phyloP scores from a whole-genome alignment of 2,797 vertebrate species.

The Halcyon chelicuti region DNA sequence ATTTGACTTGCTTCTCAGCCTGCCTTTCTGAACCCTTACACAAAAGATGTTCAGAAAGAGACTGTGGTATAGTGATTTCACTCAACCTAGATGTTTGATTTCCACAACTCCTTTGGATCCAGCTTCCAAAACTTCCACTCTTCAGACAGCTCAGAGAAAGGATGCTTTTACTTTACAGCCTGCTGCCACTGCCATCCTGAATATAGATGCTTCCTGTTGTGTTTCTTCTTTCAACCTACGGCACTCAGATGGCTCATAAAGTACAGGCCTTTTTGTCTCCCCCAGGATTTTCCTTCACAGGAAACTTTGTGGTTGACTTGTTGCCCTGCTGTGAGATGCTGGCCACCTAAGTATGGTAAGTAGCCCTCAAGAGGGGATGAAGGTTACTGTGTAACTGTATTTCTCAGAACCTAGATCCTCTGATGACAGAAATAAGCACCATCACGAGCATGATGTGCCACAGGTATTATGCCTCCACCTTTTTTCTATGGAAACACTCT shows the following conservation, averaged over 20 bases:
- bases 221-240: neutral
- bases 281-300: neutral
- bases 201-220: neutral
- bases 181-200: neutral
- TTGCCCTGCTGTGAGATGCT: neutral
- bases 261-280: neutral
- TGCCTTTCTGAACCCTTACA: neutral
- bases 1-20: neutral
- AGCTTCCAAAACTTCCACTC: neutral
- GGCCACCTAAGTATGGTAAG: neutral
- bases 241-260: neutral
- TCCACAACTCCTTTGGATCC: neutral
- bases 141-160: conserved; percentile 20
- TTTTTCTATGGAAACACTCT: neutral
- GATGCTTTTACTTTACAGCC: neutral
- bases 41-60: neutral
- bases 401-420: neutral
- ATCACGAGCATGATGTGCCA: neutral
- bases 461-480: neutral
- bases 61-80: neutral
- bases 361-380: neutral
- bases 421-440: neutral
- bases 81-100: conserved; percentile 40
- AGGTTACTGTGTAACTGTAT: neutral
- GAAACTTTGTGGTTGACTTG: neutral